Percentiles rank a stretch among this genome's conserved stretches.
Conservation (phyloP, 2,888 invertebrate species). For the Yponomeuta cagnagella region DNA sequence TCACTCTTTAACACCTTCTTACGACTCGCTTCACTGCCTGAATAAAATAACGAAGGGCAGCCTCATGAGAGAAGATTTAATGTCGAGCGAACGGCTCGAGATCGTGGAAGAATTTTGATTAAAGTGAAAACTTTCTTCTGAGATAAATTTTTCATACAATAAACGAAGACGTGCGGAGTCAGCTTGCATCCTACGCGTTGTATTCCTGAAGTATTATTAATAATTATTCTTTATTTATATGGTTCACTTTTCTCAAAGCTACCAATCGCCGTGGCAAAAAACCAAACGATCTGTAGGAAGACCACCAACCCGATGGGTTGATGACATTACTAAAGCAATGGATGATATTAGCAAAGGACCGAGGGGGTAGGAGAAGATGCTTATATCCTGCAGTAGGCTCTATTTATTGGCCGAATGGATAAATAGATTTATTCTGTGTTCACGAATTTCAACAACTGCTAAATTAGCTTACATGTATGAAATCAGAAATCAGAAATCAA, state of each 20-base stretch:
- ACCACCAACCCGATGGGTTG: too few relatives aligned
- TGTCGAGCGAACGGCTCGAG: constrained; percentile 27
- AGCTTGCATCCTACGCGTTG: background rate
- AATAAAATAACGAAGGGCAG: constrained; percentile 60
- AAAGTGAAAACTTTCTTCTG: background rate
- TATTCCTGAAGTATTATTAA: background rate
- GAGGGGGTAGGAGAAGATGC: too few relatives aligned
- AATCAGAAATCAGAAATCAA: too few relatives aligned
- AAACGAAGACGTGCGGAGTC: constrained; percentile 35
- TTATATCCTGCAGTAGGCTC: too few relatives aligned
- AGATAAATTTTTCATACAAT: constrained; percentile 17
- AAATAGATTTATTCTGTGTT: background rate
- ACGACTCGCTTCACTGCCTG: constrained; percentile 58
- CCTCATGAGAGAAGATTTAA: constrained; percentile 52
- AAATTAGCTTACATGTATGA: too few relatives aligned
- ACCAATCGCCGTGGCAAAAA: too few relatives aligned
- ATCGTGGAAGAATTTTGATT: background rate
- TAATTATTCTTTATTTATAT: background rate
- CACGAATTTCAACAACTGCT: too few relatives aligned
- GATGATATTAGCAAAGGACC: too few relatives aligned
- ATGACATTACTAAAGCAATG: too few relatives aligned
- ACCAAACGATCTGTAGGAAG: too few relatives aligned
- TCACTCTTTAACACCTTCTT: constrained; percentile 72
- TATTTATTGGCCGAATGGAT: background rate
- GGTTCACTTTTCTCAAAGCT: background rate